Evolutionary conservation across 2,888 invertebrate genomes (phyloP), one percentile per base, ranked within the genome.

Genomic region (Plemyria rubiginata): DNA sequence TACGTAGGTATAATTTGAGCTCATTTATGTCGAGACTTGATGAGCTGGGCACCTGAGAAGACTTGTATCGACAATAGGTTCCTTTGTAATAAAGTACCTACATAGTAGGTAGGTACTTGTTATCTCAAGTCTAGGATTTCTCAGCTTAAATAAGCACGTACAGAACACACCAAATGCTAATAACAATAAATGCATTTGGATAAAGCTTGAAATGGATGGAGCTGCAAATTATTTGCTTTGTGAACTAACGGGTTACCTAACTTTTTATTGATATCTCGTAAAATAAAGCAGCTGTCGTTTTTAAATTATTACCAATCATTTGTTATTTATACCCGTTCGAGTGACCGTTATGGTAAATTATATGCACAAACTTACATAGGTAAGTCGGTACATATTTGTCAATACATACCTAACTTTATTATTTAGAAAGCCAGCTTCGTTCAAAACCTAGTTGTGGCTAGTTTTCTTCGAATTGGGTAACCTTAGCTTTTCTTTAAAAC

Each of bases 341-440:
- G 45, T 54, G 58, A 54, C 62, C 62, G 62, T 59, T 52, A 62
- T 55, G 36, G 32, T 55, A 38, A 15, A 48, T 55, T 56, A 29
- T 43, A 15, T 48, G 38, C 40, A 41, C 36, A 38, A 32, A 32
- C 55, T 6, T 41, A 41, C 41, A n/a, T 13, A 41, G 13, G 13
- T 41, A 41, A 6, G 6, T n/a, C 13, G n/a, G 4, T 41, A 6
- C 7, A 41, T 41, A 0, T 41, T 8, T 32, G 32, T 22, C 22
- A 22, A 22, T 38, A 38, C 11, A 38, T 38, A 38, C 36, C 36
- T 38, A 38, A 38, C 11, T 38, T 11, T 11, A 11, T 11, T 38
- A 3, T 38, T 38, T 38, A 38, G 36, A 38, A 11, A 38, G 36
- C 11, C 11, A 38, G 1, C 36, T 38, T 38, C 2, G 36, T 38